Evolutionary conservation across 2,888 invertebrate genomes (phyloP), one percentile per base, ranked within the genome.

Genomic region (Mechanitis messenoides): DNA sequence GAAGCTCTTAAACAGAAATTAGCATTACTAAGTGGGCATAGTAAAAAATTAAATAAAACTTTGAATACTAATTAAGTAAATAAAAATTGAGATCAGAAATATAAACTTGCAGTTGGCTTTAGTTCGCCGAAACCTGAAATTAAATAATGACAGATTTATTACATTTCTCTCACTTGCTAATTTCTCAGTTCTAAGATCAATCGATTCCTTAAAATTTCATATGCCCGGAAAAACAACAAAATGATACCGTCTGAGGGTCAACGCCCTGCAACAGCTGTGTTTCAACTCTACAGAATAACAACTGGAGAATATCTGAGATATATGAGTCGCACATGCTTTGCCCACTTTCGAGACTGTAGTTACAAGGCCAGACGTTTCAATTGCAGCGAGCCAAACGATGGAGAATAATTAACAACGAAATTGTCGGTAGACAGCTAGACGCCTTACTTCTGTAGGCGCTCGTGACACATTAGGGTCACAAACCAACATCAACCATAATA

Each of bases 381-480:
- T 75, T 74, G 76, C 74, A 80, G 73, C 69, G 80, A 81, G 77
- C 77, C 78, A 77, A 73, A 72, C 79, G 78, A 76, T 80, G 76
- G 78, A 77, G 83, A 75, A 81, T 87, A 85, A 87, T 87, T 85
- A 87, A 82, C 81, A 78, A 82, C 78, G 72, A 87, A 87, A 87
- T 84, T 86, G 84, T 74, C 75, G 81, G 77, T 82, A 87, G 86
- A 87, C 87, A 87, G 87, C 87, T 87, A 87, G 82, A 70, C 84
- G 87, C 80, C 85, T 87, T 85, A 87, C 87, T 87, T 87, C 76
- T 84, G 77, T 74, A 75, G 76, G 3, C 31, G 31, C 78, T 77
- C 77, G 77, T 70, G 77, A 78, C 78, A 83, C 80, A 81, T 80
- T 80, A 79, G 81, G 74, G 81, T 79, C 83, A 83, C 81, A 84